Evolutionary conservation across 2,797 vertebrate species (phyloP).

Genomic region (Delichon dasypus): DNA sequence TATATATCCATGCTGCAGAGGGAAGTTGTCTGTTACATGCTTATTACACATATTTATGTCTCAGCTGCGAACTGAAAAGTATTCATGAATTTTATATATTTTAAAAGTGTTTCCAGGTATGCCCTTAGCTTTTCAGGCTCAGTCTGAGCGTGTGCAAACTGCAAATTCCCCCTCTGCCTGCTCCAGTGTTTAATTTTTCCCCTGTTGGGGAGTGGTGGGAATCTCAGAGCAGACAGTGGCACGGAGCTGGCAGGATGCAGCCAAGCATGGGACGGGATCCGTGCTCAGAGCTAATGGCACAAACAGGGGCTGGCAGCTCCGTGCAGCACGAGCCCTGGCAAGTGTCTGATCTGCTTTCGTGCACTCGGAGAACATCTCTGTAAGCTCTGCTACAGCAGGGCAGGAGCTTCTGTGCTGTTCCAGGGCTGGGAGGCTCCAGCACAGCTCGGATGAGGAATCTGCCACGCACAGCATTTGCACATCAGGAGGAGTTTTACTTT

Average conservation of each 20-base stretch:
- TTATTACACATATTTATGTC: constrained; percentile 60
- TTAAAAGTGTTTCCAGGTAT: constrained; percentile 57
- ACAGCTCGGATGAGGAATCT: neutral
- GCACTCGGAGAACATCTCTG: neutral
- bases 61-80: neutral
- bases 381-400: neutral
- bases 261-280: neutral
- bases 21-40: constrained; percentile 29
- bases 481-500: neutral
- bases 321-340: neutral
- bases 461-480: accelerated
- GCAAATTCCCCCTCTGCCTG: neutral
- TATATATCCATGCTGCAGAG: neutral
- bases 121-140: neutral
- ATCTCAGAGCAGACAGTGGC: neutral
- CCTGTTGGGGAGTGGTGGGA: neutral
- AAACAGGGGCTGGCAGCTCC: neutral
- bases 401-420: neutral
- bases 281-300: neutral
- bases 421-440: neutral
- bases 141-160: constrained; percentile 23
- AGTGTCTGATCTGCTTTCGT: neutral
- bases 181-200: constrained; percentile 56
- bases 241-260: neutral
- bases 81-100: constrained; percentile 60